phyloP scores from a whole-genome alignment of 2,797 vertebrate genomes.

The Pseudomugil tenellus region DNA sequence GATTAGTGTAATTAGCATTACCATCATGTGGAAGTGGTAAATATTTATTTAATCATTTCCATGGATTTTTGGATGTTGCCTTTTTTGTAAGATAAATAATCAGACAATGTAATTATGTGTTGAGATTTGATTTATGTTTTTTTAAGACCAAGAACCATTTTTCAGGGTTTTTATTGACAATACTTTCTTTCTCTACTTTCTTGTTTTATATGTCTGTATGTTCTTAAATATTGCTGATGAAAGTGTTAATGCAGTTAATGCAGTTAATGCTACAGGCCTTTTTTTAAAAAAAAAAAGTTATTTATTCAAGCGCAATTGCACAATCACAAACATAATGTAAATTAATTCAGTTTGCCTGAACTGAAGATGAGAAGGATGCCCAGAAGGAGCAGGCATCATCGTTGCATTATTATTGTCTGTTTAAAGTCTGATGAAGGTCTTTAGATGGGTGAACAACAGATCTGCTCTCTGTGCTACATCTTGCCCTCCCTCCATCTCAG shows the following conservation, averaged over 20 bases:
- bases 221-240: background rate
- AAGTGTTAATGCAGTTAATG: background rate
- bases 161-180: background rate
- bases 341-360: slow-evolving; percentile 14
- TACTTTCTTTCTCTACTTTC: background rate
- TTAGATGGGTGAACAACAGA: slow-evolving; percentile 51
- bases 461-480: slow-evolving; percentile 19
- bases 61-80: background rate
- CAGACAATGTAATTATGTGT: background rate
- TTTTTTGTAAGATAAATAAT: background rate
- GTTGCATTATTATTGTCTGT: slow-evolving; percentile 59
- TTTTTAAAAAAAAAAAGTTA: slow-evolving; percentile 13
- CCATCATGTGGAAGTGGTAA: background rate
- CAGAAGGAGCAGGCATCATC: slow-evolving; percentile 32
- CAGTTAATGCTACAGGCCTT: background rate
- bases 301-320: slow-evolving; percentile 17
- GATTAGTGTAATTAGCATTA: too few species aligned
- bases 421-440: slow-evolving; percentile 76
- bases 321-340: slow-evolving; percentile 37
- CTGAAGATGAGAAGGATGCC: slow-evolving; percentile 16
- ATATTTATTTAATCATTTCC: background rate
- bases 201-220: background rate
- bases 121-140: background rate
- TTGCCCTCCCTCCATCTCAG: slow-evolving; percentile 31
- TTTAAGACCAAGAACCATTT: background rate